Base-by-base conservation (phyloP, 23 tunicate species). In the Trididemnum nubilum region DNA sequence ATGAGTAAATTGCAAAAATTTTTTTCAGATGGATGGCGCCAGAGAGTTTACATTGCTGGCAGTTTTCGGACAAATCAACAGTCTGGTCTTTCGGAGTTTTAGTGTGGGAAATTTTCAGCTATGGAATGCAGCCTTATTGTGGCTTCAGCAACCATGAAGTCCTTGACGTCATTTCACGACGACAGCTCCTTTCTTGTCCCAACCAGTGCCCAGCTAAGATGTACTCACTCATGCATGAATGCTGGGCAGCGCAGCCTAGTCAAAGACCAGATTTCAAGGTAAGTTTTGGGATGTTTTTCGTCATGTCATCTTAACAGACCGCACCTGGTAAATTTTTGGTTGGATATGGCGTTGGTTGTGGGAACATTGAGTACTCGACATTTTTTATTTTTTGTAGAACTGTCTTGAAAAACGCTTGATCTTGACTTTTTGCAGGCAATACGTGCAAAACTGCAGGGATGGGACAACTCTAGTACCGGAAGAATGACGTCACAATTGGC, bases 111-210 rank as follows among this genome's bases (percentile, higher is more conserved):
- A 93, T 93, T 89, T 93, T 85, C 78, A 78, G 86, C 35, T 93
- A 79, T 65, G 98, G 98, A 24, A 52, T 83, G 86, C 98, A 93
- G 77, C 98, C 98, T 38, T 93, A 93, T 51, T 93, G 98, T 72
- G 98, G 98, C 0, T 93, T 88, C 83, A 87, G 86, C 76, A 93
- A 93, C 89, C 98, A 93, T 34, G 98, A 93, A 76, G 97, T 93
- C 32, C 61, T 93, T 35, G 98, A 87, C 23, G 82, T 93, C 89
- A 84, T 93, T 51, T 37, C 87, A 0, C 74, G 93, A 0, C 85
- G 84, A n/a, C 92, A 88, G 40, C 88, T 87, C 23, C 87, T 93
- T 0, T 52, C 89, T n/a, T 93, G 98, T 80, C 98, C 98, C 2
- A 93, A 93, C 73, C 98, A 93, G 35, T 93, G 98, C 76, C 93